Evolutionary conservation across 2,113 vertebrate species (phyloP).

Genomic region (Osmerus eperlanus): DNA sequence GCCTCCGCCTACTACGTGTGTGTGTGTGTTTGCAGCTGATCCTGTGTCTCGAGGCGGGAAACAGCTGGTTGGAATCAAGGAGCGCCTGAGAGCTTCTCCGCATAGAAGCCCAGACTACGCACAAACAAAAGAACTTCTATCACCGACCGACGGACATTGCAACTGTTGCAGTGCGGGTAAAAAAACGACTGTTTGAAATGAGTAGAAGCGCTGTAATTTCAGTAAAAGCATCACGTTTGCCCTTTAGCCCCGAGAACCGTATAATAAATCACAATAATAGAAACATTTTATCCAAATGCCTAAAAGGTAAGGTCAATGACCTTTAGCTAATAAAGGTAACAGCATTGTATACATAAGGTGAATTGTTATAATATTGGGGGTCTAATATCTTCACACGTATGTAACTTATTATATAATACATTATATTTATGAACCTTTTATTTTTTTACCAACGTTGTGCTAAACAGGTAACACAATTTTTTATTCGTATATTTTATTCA

Average conservation of each 20-base stretch:
- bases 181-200: no score
- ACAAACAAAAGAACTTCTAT: slow-evolving; percentile 10
- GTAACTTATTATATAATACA: neutral
- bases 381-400: neutral
- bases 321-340: neutral
- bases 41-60: slow-evolving; percentile 84
- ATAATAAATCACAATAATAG: no score
- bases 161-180: no score
- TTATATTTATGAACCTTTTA: neutral
- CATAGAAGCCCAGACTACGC: slow-evolving; percentile 69
- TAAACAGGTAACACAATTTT: no score
- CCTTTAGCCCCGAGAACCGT: no score
- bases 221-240: no score
- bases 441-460: no score
- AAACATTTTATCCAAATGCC: no score
- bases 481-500: no score
- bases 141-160: neutral
- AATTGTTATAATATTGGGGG: no score
- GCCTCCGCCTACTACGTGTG: slow-evolving; percentile 65
- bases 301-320: no score
- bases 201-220: no score
- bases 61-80: slow-evolving; percentile 88
- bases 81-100: slow-evolving; percentile 74
- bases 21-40: slow-evolving; percentile 78
- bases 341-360: neutral